These are phyloP conservation scores for Cirrhinus mrigala DNA, from an alignment of 2,797 vertebrate species.

Conservation along the genomic window DNA sequence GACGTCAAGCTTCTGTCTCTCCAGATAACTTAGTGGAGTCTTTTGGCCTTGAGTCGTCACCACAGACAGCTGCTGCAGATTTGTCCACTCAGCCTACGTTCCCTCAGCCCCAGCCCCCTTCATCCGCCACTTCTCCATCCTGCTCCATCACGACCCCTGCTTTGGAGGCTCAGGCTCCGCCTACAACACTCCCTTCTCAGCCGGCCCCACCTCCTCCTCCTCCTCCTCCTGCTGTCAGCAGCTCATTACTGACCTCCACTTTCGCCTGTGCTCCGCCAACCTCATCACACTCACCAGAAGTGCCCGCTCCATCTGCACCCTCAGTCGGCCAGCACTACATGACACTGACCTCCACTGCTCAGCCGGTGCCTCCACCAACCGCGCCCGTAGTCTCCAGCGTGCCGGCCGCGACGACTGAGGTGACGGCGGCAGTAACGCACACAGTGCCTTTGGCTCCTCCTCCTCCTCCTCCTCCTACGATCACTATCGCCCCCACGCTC, in stretches of 20 bases:
- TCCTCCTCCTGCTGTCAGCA: conserved; percentile 60
- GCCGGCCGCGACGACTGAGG: conserved; percentile 67
- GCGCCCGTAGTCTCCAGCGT: conserved; percentile 65
- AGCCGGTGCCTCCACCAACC: conserved; percentile 75
- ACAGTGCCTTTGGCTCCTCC: conserved; percentile 85
- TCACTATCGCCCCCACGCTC: conserved; percentile 87
- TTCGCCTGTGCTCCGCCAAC: conserved; percentile 74
- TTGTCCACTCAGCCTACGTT: conserved; percentile 80
- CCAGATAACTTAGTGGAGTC: conserved; percentile 85
- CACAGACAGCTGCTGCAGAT: conserved; percentile 76
- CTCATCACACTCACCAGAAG: conserved; percentile 83
- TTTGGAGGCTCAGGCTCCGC: conserved; percentile 75
- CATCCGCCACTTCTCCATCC: conserved; percentile 78
- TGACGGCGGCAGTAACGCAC: conserved; percentile 80
- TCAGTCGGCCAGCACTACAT: conserved; percentile 79
- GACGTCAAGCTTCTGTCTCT: conserved; percentile 30
- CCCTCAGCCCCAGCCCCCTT: conserved; percentile 76
- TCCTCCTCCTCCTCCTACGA: conserved; percentile 84
- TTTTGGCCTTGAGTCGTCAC: conserved; percentile 81
- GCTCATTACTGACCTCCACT: conserved; percentile 69
- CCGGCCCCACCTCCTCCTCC: conserved; percentile 46
- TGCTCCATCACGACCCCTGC: conserved; percentile 80
- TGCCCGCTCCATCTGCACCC: conserved; percentile 78
- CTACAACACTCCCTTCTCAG: conserved; percentile 72
- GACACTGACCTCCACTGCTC: conserved; percentile 75